Evolutionary conservation across 2,113 vertebrate genomes (phyloP), one percentile per base, ranked within the genome.

Genomic region (Tragulus kanchil): DNA sequence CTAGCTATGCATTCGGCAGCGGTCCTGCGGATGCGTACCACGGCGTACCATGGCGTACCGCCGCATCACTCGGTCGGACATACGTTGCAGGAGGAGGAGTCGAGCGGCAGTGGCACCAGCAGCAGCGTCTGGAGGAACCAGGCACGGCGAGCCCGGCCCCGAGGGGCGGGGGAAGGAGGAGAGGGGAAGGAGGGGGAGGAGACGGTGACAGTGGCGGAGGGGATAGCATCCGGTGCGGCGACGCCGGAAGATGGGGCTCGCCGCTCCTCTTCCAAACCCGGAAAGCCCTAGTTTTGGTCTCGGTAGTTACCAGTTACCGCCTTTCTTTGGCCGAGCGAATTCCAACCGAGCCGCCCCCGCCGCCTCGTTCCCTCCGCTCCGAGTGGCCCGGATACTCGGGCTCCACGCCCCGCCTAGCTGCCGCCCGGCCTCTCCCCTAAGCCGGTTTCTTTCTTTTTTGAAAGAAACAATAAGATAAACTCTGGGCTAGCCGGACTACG

Each of bases 11-110:
- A 86, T 99, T 99, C 98, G 99, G 98, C 98, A 99, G 99, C 95
- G 99, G 98, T 98, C 99, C 99, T 98, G 99, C 99, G 98, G 99
- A 99, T 83, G 99, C 99, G 99, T 99, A 99, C 99, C 99, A 99
- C 99, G 97, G 99, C 10, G 52, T 54, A 36, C n/a, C 67, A 42
- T 4, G 19, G 67, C 98, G 99, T 99, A 99, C 98, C 99, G 99
- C 99, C 98, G 98, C 98, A 99, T 98, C 98, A 98, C 98, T 98
- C 98, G 98, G 98, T 99, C 99, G 98, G 99, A 99, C 99, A 99
- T 99, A 99, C 99, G 99, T 98, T 99, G 99, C 99, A 98, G 97
- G 98, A 93, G 19, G 75, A 85, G 6, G 28, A 14, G 25, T 6
- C 3, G 0, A 36, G 42, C 75, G 94, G 96, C 67, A 2, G 69